Evolutionary conservation across 2,113 vertebrate species (phyloP), one percentile per base, ranked within the genome.

Genomic region (Catharus bicknelli): DNA sequence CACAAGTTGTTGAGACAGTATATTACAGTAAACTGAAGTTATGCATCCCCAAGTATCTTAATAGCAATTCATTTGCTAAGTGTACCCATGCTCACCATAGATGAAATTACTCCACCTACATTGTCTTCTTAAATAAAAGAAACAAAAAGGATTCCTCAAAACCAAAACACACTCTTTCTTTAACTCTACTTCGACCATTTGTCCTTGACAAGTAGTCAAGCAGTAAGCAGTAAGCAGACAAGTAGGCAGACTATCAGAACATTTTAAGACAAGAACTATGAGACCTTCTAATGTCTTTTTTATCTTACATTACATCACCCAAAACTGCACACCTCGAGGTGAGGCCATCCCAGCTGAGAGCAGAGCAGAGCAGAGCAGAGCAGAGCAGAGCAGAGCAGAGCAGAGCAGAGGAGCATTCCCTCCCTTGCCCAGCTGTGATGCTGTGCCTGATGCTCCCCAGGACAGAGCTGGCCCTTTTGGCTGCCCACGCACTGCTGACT

Each of bases 351-450:
- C 50, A 73, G 11, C 0, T 1, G 34, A 81, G 29, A n/a, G 17
- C n/a, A 48, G 22, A 48, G 27, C n/a, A 48, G 27, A 40, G 22
- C 0, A 38, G 9, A 38, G 38, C n/a, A 48, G 27, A 40, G 22
- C 0, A 38, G 9, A 38, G 38, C n/a, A 48, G 27, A 40, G 22
- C 0, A 38, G 9, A 38, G 38, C n/a, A 48, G 27, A 40, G 22
- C 0, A 38, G 9, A 38, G 38, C 38, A 38, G 38, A 0, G 43
- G 34, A 54, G 29, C 48, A 40, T 64, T 22, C 48, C n/a, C 21
- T 32, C 21, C 32, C n/a, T 45, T 30, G 8, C 10, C 32, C 0
- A 0, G 10, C 32, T 61, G 38, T 0, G 0, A 32, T 54, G 38
- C 32, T 83, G 21, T 26, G 8, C 48, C 32, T 45, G 48, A 53